phyloP scores from a whole-genome alignment of 2,888 invertebrate species.

The Hemicrepidius hirtus region DNA sequence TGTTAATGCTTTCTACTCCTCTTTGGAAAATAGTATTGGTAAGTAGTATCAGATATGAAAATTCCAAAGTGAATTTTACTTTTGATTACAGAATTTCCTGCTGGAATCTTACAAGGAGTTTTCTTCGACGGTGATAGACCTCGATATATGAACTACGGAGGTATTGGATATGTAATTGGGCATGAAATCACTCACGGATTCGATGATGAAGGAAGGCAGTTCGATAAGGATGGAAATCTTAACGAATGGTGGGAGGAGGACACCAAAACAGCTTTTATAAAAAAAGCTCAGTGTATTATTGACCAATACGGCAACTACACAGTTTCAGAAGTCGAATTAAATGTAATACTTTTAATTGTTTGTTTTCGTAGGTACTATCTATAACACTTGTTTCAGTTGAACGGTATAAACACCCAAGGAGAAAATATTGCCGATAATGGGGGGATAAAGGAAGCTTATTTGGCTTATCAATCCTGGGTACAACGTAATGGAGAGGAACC shows the following conservation, averaged over 20 bases:
- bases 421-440: constrained; percentile 98
- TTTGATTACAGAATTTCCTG: constrained; percentile 90
- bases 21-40: constrained; percentile 76
- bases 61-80: no score
- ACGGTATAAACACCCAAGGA: constrained; percentile 93
- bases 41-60: constrained; percentile 65
- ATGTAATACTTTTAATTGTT: constrained; percentile 73
- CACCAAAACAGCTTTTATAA: constrained; percentile 86
- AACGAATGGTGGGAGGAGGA: constrained; percentile 80
- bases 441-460: constrained; percentile 92
- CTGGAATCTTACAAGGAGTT: constrained; percentile 89
- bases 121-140: constrained; percentile 90
- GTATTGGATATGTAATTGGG: constrained; percentile 89
- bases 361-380: no score
- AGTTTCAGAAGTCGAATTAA: constrained; percentile 78
- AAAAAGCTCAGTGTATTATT: constrained; percentile 89
- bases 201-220: constrained; percentile 69
- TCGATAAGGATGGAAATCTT: constrained; percentile 48
- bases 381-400: constrained; percentile 82
- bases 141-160: constrained; percentile 90
- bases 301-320: constrained; percentile 92
- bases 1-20: constrained; percentile 75
- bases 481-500: constrained; percentile 77
- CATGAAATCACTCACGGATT: constrained; percentile 92
- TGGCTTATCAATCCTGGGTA: constrained; percentile 86